Evolutionary conservation across 2,797 vertebrate genomes (phyloP).

Genomic region (Eleutherodactylus coqui): DNA sequence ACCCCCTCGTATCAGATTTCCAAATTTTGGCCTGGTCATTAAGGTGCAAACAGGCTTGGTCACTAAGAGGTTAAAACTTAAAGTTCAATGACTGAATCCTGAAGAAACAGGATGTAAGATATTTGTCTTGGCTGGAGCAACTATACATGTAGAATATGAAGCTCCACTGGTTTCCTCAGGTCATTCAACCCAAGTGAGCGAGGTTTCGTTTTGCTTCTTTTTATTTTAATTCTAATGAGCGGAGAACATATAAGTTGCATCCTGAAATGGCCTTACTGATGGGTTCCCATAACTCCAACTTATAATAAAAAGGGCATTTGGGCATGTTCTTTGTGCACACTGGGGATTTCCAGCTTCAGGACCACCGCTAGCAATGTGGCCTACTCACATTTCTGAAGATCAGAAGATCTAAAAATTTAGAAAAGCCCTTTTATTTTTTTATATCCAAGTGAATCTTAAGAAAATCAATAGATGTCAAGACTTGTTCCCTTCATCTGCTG

Average conservation of each 20-base stretch:
- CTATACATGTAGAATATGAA: conserved; percentile 3
- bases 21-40: too few species aligned
- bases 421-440: too few species aligned
- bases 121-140: conserved; percentile 47
- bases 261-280: background rate
- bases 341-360: background rate
- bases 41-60: too few species aligned
- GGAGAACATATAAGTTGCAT: background rate
- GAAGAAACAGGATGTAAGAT: conserved; percentile 56
- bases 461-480: too few species aligned
- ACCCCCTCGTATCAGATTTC: too few species aligned
- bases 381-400: too few species aligned
- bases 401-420: too few species aligned
- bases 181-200: background rate
- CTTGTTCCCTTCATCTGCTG: too few species aligned
- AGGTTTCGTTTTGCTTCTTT: background rate
- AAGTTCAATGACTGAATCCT: conserved; percentile 51
- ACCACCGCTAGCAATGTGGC: background rate
- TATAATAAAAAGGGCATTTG: too few species aligned
- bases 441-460: too few species aligned
- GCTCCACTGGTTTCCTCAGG: conserved; percentile 21
- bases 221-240: background rate
- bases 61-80: conserved; percentile 48
- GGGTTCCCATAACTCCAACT: background rate
- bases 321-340: too few species aligned